Percentiles rank a stretch among this genome's conserved stretches.
These are phyloP conservation scores for Erebia epiphron DNA, from an alignment of 2,888 invertebrate species.

Conservation along the genomic window DNA sequence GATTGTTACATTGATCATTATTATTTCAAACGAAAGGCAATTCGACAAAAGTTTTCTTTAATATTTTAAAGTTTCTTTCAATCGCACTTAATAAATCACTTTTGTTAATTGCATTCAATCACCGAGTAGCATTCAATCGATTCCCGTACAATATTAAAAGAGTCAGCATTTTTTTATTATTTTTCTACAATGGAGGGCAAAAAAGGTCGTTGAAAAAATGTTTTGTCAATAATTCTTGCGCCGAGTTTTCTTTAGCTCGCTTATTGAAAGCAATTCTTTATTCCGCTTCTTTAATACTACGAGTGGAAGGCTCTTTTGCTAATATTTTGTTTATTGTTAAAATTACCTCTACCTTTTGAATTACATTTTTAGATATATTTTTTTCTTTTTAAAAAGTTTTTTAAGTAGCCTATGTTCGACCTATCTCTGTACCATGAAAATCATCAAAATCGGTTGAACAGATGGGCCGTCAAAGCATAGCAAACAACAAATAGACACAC, in stretches of 20 bases:
- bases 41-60: no score
- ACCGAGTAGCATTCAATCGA: neutral
- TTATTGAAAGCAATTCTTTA: neutral
- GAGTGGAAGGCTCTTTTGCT: neutral
- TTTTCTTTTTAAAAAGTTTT: no score
- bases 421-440: no score
- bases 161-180: neutral
- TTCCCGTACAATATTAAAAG: neutral
- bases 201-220: neutral
- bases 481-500: no score
- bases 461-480: no score
- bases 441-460: no score
- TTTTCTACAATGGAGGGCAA: neutral
- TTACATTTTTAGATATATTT: no score
- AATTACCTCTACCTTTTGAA: neutral
- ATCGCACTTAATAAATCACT: no score
- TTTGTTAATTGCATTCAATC: neutral
- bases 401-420: no score
- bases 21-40: no score
- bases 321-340: neutral
- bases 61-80: no score
- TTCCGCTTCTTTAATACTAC: neutral
- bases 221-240: constrained; percentile 1
- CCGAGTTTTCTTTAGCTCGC: neutral
- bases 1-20: no score